phyloP scores from a whole-genome alignment of 2,888 invertebrate species.

The Ceraclea dissimilis region DNA sequence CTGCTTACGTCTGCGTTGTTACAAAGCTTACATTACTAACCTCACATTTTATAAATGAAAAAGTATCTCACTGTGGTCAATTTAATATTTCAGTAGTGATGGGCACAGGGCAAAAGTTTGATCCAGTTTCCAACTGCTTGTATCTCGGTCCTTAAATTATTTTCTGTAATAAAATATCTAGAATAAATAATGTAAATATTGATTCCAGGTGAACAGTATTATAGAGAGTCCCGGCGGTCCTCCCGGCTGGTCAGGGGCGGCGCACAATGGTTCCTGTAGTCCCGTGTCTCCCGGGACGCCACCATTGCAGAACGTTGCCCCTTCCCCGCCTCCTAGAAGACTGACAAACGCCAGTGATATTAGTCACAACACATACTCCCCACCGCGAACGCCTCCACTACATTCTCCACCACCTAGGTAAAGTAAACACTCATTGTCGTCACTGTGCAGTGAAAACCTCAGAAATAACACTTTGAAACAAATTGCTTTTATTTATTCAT shows the following conservation, averaged over 20 bases:
- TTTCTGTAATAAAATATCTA: too few species aligned
- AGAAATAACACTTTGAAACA: too few species aligned
- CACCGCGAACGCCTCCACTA: constrained; percentile 43
- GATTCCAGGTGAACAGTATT: not conserved
- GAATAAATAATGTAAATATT: too few species aligned
- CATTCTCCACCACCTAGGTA: constrained; percentile 40
- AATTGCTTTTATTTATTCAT: constrained; percentile 19
- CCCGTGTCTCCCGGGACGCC: constrained; percentile 55
- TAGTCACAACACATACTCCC: constrained; percentile 33
- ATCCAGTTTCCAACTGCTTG: too few species aligned
- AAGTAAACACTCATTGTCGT: constrained; percentile 28
- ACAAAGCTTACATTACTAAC: too few species aligned
- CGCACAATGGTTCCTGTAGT: constrained; percentile 49
- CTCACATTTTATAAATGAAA: too few species aligned
- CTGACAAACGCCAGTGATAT: constrained; percentile 30
- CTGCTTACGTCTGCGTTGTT: too few species aligned
- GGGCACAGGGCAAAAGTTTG: too few species aligned
- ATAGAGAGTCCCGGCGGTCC: not conserved
- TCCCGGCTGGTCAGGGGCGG: constrained; percentile 13
- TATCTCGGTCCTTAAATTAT: too few species aligned
- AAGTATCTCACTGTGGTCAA: too few species aligned
- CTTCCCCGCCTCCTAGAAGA: constrained; percentile 38
- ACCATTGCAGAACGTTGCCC: constrained; percentile 41
- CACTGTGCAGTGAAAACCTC: too few species aligned
- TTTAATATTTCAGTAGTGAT: too few species aligned